Conservation (phyloP, 2,888 invertebrate species). For the Lycaena phlaeas region DNA sequence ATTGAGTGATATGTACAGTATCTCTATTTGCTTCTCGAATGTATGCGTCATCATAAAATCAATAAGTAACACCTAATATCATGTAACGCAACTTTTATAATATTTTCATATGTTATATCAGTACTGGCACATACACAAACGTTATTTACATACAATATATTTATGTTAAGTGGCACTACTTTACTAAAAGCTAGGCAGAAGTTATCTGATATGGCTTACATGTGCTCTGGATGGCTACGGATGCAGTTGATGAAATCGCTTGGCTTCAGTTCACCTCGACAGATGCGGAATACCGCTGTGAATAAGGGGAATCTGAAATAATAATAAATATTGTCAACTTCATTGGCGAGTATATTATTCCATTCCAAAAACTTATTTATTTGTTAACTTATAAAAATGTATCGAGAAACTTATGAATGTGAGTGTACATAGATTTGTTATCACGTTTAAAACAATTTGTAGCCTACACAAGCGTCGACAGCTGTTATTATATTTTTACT, state of each 20-base stretch:
- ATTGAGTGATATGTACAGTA: slow-evolving; percentile 10
- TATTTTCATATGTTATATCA: background rate
- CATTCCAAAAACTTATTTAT: background rate
- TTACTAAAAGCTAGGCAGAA: slow-evolving; percentile 21
- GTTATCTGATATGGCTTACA: slow-evolving; percentile 77
- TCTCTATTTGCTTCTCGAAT: background rate
- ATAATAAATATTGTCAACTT: background rate
- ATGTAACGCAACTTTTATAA: background rate
- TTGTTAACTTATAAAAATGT: no score
- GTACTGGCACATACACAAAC: background rate
- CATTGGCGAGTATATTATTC: background rate
- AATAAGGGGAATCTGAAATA: slow-evolving; percentile 93
- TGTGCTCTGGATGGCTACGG: slow-evolving; percentile 96
- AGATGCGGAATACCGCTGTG: slow-evolving; percentile 95
- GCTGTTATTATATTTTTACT: no score
- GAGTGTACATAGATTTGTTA: background rate
- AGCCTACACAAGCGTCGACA: no score
- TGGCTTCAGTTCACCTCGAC: slow-evolving; percentile 85
- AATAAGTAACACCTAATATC: slow-evolving; percentile 16
- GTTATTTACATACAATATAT: slow-evolving; percentile 5
- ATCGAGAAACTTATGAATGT: background rate
- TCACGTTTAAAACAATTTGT: no score
- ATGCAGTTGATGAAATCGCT: slow-evolving; percentile 91
- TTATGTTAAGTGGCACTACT: slow-evolving; percentile 24
- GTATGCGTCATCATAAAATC: slow-evolving; percentile 13